Percentiles rank a stretch among this genome's conserved stretches.
phyloP scores from a whole-genome alignment of 2,888 invertebrate genomes.

The Spodoptera littoralis region DNA sequence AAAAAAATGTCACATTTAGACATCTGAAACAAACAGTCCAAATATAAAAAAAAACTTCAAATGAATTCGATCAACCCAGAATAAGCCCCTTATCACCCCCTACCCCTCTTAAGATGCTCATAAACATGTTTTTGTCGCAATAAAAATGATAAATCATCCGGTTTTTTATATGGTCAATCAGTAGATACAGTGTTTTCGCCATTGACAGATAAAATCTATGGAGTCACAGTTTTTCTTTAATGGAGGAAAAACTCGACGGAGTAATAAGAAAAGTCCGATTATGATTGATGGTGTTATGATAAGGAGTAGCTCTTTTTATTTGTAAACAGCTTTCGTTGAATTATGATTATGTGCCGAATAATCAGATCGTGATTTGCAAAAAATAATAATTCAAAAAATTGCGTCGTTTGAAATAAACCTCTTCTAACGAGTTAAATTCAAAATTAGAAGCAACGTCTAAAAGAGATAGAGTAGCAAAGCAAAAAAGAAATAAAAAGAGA shows the following conservation, averaged over 20 bases:
- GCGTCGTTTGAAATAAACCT: background rate
- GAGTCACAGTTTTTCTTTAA: slow-evolving; percentile 64
- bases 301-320: slow-evolving; percentile 54
- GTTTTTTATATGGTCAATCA: slow-evolving; percentile 89
- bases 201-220: slow-evolving; percentile 81
- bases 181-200: slow-evolving; percentile 82
- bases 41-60: slow-evolving; percentile 1
- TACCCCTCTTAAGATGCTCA: slow-evolving; percentile 87
- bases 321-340: slow-evolving; percentile 47
- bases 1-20: background rate
- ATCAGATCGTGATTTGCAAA: background rate
- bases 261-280: slow-evolving; percentile 62
- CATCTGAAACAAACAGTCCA: background rate
- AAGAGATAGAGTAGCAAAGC: too few relatives aligned
- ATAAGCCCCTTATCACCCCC: slow-evolving; percentile 55
- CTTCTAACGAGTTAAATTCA: too few relatives aligned
- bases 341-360: slow-evolving; percentile 4
- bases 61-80: slow-evolving; percentile 45
- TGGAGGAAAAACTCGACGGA: slow-evolving; percentile 64
- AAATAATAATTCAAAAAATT: background rate
- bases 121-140: slow-evolving; percentile 89
- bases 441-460: too few relatives aligned
- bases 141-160: slow-evolving; percentile 89
- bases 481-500: too few relatives aligned
- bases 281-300: slow-evolving; percentile 72